phyloP scores from a whole-genome alignment of 2,113 vertebrate genomes.

The Phodopus roborovskii region DNA sequence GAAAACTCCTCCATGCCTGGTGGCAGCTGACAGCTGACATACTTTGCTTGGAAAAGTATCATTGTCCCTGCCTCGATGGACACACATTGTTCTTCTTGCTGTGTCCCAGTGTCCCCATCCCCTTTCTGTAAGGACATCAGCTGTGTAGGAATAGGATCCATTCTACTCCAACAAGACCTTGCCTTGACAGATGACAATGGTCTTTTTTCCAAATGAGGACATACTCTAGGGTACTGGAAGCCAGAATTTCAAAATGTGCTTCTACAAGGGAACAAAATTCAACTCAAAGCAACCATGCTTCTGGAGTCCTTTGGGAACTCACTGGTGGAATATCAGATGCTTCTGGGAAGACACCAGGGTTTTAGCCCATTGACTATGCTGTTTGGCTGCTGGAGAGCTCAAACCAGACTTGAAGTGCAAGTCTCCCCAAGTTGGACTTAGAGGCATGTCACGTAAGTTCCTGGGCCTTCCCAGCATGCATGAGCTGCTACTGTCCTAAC shows the following conservation, averaged over 20 bases:
- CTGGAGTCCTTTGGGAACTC: not conserved
- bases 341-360: not conserved
- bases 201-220: not conserved
- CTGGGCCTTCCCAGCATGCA: not conserved
- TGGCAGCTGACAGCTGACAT: not conserved
- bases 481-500: not conserved
- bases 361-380: not conserved
- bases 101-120: not conserved
- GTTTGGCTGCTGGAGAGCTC: not conserved
- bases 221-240: rapidly evolving
- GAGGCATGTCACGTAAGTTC: not conserved
- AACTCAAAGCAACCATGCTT: not conserved
- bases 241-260: not conserved
- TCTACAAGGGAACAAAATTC: not conserved
- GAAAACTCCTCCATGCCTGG: not conserved
- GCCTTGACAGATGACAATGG: not conserved
- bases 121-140: not conserved
- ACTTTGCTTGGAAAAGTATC: not conserved
- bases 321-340: no score
- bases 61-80: not conserved
- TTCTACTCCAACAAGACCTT: not conserved
- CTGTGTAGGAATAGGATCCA: not conserved
- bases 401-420: not conserved
- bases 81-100: not conserved
- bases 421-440: not conserved